phyloP scores from a whole-genome alignment of 2,113 vertebrate species.

The Muntiacus reevesi region DNA sequence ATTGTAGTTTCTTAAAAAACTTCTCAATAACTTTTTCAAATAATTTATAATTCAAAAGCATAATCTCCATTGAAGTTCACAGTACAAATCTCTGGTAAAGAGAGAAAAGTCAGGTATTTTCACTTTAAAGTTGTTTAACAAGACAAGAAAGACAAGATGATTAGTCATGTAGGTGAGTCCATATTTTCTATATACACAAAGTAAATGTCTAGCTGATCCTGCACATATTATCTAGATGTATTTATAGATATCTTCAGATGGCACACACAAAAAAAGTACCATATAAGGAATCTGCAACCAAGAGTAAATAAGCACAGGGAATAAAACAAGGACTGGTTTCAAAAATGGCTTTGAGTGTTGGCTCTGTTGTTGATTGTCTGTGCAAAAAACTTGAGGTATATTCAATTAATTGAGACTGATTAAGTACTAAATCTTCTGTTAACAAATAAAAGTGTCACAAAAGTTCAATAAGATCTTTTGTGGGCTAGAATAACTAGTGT shows the following conservation, averaged over 20 bases:
- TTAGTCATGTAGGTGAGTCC: not conserved
- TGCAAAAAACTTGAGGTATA: not conserved
- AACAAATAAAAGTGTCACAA: not conserved
- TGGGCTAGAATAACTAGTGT: not conserved
- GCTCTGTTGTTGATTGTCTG: not conserved
- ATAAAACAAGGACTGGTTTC: not conserved
- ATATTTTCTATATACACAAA: not conserved
- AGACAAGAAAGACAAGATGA: not conserved
- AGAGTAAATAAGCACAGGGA: not conserved
- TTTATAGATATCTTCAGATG: not conserved
- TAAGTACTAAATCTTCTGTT: slow-evolving; percentile 22
- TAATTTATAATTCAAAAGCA: not conserved
- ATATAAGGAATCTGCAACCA: not conserved
- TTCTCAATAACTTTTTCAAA: not conserved
- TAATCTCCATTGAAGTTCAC: not conserved
- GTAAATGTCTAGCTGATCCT: not conserved
- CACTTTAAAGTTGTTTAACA: not conserved
- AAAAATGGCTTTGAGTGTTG: not conserved
- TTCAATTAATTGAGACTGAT: not conserved
- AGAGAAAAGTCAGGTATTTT: not conserved
- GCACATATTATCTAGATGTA: not conserved
- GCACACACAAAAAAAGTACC: not conserved
- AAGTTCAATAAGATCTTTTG: slow-evolving; percentile 20
- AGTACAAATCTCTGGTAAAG: not conserved
- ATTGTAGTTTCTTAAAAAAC: not conserved